These are phyloP conservation scores for Biston betularia DNA, from an alignment of 2,888 invertebrate species.

Conservation along the genomic window DNA sequence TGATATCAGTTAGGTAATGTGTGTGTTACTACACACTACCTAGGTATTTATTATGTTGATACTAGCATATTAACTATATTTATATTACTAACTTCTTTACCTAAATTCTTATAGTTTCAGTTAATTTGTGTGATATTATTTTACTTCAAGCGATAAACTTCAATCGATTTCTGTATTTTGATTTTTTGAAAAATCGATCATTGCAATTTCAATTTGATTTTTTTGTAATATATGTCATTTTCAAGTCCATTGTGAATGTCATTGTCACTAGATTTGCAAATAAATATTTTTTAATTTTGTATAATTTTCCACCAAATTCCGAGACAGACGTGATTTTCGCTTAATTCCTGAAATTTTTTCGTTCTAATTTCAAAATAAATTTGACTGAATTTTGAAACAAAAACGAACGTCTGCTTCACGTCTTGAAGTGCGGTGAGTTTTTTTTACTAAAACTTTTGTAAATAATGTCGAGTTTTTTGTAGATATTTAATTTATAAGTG, in stretches of 20 bases:
- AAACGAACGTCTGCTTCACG: constrained; percentile 24
- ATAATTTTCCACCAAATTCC: too few species aligned
- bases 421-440: constrained; percentile 58
- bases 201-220: not conserved
- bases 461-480: constrained; percentile 67
- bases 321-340: not conserved
- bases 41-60: too few species aligned
- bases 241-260: too few species aligned
- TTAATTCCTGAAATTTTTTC: not conserved
- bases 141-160: too few species aligned
- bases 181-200: not conserved
- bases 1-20: too few species aligned
- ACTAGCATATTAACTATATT: too few species aligned
- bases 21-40: too few species aligned
- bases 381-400: constrained; percentile 16
- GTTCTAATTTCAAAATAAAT: constrained; percentile 10
- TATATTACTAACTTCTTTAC: too few species aligned
- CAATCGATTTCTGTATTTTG: not conserved
- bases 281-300: too few species aligned
- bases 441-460: constrained; percentile 55
- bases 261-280: not conserved
- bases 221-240: too few species aligned
- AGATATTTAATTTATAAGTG: constrained; percentile 51
- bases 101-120: too few species aligned
- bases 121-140: too few species aligned